Percentiles rank a stretch among this genome's conserved stretches.
phyloP scores from a whole-genome alignment of 2,113 vertebrate genomes.

The Dicentrarchus labrax region DNA sequence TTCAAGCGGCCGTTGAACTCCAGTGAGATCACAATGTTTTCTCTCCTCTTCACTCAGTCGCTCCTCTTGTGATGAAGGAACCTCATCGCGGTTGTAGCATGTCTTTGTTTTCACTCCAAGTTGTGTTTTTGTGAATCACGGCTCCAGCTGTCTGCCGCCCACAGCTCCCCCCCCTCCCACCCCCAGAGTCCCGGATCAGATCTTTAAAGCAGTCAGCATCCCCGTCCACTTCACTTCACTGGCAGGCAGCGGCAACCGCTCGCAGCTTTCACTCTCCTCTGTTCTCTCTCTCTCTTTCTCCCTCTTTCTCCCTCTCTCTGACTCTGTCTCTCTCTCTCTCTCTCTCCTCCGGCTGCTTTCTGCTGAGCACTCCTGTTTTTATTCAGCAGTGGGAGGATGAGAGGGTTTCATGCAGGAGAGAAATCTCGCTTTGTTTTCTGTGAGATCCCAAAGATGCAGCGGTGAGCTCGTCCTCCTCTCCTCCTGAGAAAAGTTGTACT shows the following conservation, averaged over 20 bases:
- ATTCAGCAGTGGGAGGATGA: slow-evolving; percentile 27
- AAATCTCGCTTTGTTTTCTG: neutral
- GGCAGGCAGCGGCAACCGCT: slow-evolving; percentile 5
- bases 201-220: slow-evolving; percentile 67
- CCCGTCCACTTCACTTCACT: slow-evolving; percentile 52
- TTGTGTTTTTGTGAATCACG: slow-evolving; percentile 49
- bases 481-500: slow-evolving; percentile 18
- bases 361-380: neutral
- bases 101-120: slow-evolving; percentile 41
- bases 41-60: neutral
- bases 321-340: too few species aligned
- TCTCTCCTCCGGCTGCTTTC: neutral
- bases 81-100: slow-evolving; percentile 24
- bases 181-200: slow-evolving; percentile 31
- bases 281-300: too few species aligned
- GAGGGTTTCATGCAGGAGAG: neutral
- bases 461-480: neutral
- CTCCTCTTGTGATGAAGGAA: neutral
- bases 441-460: slow-evolving; percentile 12
- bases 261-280: neutral
- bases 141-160: slow-evolving; percentile 47
- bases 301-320: too few species aligned
- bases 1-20: too few species aligned
- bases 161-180: neutral
- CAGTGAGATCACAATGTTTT: too few species aligned